Conservation (phyloP, 2,797 vertebrate genomes). For the Erpetoichthys calabaricus region DNA sequence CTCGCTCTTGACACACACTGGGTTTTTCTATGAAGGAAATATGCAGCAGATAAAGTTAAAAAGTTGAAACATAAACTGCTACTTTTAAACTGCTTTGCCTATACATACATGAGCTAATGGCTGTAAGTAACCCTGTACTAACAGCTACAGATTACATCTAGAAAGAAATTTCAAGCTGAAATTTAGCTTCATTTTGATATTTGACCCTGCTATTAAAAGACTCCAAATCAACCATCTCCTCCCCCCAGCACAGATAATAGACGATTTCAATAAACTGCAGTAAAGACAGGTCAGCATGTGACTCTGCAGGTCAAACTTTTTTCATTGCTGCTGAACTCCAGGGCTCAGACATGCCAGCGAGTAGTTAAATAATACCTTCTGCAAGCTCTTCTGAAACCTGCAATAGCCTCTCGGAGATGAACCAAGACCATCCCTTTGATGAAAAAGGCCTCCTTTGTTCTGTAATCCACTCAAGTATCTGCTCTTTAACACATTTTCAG, state of each 20-base stretch:
- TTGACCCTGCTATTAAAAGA: no score
- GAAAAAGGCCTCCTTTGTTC: constrained; percentile 43
- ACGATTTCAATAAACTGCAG: not conserved
- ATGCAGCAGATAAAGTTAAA: no score
- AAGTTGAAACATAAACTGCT: not conserved
- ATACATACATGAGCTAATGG: no score
- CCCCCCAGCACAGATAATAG: no score
- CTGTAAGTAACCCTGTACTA: no score
- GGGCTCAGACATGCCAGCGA: not conserved
- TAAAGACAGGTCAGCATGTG: not conserved
- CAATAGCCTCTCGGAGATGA: constrained; percentile 39
- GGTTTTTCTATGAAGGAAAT: no score
- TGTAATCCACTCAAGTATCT: constrained; percentile 41
- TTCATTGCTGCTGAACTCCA: constrained; percentile 2
- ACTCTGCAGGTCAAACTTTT: not conserved
- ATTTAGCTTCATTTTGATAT: no score
- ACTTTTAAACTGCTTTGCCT: constrained; percentile 1
- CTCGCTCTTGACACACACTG: no score
- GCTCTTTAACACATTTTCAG: constrained; percentile 60
- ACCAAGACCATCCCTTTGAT: constrained; percentile 31
- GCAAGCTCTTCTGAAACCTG: constrained; percentile 29
- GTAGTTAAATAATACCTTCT: constrained; percentile 4
- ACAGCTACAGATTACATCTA: no score
- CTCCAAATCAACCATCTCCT: no score
- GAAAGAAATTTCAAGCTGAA: no score